phyloP scores from a whole-genome alignment of 2,888 invertebrate genomes.

The Muscina levida region DNA sequence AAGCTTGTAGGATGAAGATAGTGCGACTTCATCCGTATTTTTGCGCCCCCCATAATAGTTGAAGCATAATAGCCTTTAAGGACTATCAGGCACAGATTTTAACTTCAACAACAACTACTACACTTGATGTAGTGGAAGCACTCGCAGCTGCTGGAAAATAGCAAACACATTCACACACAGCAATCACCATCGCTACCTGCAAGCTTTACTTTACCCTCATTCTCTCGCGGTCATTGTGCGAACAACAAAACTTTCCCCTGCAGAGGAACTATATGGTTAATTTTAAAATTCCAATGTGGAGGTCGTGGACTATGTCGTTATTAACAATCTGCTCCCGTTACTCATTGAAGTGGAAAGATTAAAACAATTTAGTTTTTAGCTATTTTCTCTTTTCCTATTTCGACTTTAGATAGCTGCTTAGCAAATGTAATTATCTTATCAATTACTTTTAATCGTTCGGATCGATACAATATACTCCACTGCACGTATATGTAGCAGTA shows the following conservation, averaged over 20 bases:
- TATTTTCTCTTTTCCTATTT: constrained; percentile 2
- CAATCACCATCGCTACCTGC: constrained; percentile 40
- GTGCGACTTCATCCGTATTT: constrained; percentile 18
- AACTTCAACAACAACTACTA: constrained; percentile 61
- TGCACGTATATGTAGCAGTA: not conserved
- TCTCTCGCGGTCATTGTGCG: not conserved
- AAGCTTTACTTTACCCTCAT: constrained; percentile 23
- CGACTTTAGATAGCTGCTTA: not conserved
- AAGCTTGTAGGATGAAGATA: too few species aligned
- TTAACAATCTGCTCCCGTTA: constrained; percentile 57
- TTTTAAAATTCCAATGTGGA: constrained; percentile 11
- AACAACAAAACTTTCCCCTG: constrained; percentile 1
- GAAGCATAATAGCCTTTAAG: constrained; percentile 59
- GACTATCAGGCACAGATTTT: constrained; percentile 74
- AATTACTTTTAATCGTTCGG: constrained; percentile 45
- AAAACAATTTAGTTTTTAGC: constrained; percentile 47
- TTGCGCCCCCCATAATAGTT: constrained; percentile 31
- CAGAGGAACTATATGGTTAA: constrained; percentile 26
- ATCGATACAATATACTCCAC: constrained; percentile 5
- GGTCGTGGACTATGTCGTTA: constrained; percentile 12
- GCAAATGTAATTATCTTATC: constrained; percentile 54
- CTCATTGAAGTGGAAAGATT: constrained; percentile 59
- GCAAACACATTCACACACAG: constrained; percentile 2
- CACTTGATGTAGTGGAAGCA: not conserved
- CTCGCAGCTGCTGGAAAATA: not conserved